phyloP scores from a whole-genome alignment of 2,888 invertebrate genomes.

The Mamestra brassicae region DNA sequence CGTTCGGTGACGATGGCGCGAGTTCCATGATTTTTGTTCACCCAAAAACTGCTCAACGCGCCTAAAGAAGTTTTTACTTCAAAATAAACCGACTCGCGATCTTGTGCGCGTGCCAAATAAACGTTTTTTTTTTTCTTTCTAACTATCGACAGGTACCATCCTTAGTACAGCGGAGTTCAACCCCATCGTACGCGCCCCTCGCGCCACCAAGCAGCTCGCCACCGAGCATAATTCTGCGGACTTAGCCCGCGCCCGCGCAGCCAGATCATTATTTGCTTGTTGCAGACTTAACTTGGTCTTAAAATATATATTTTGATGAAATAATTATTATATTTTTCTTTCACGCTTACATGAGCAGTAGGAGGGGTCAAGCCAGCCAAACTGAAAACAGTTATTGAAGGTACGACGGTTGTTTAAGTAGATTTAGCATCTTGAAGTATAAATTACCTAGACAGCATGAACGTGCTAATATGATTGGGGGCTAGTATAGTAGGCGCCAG shows the following conservation, averaged over 20 bases:
- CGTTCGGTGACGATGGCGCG: too few relatives aligned
- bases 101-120: too few relatives aligned
- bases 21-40: too few relatives aligned
- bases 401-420: neutral
- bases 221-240: conserved; percentile 90
- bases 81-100: too few relatives aligned
- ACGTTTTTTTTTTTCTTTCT: too few relatives aligned
- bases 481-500: too few relatives aligned
- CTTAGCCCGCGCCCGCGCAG: conserved; percentile 75
- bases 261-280: conserved; percentile 85
- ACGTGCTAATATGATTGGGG: neutral
- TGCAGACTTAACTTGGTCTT: conserved; percentile 74
- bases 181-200: conserved; percentile 73
- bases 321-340: neutral
- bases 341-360: conserved; percentile 1
- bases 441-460: too few relatives aligned
- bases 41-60: too few relatives aligned
- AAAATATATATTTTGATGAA: conserved; percentile 12
- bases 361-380: neutral
- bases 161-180: conserved; percentile 66
- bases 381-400: neutral
- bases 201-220: conserved; percentile 77
- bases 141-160: conserved; percentile 63
- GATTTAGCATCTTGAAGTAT: neutral
- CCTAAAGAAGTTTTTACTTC: too few relatives aligned